Conservation (phyloP, 30 jellyfish, hydroid and myxozoan genomes). For the Sanderia malayensis region DNA sequence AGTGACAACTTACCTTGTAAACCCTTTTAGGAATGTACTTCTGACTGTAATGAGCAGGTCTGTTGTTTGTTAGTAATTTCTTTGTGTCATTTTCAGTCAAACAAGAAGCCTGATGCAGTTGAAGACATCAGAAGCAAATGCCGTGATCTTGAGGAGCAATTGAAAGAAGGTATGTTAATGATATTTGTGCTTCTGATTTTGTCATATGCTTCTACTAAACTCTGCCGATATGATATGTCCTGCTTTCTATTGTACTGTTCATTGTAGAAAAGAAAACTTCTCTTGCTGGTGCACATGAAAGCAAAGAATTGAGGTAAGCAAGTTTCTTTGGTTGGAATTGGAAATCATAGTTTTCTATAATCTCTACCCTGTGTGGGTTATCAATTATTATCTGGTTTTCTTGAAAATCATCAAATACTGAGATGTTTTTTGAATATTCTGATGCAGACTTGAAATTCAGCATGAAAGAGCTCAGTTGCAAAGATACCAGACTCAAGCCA, state of each 20-base stretch:
- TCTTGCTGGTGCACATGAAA: constrained; percentile 63
- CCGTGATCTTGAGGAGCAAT: constrained; percentile 58
- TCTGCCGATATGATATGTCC: background rate
- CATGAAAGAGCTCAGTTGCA: constrained; percentile 65
- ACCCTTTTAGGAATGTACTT: too few species aligned
- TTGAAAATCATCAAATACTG: too few species aligned
- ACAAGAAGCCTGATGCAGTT: constrained; percentile 78
- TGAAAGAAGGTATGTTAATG: constrained; percentile 62
- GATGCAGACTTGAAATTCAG: constrained; percentile 44
- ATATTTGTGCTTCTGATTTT: background rate
- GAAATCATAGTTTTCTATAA: too few species aligned
- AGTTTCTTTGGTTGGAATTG: too few species aligned
- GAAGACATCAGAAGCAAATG: constrained; percentile 67
- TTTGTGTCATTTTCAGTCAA: constrained; percentile 71
- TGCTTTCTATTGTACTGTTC: background rate
- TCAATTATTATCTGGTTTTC: too few species aligned
- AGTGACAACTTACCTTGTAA: too few species aligned
- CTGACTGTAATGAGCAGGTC: too few species aligned
- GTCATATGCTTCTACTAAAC: background rate
- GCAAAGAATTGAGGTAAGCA: constrained; percentile 66
- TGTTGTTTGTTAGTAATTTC: too few species aligned
- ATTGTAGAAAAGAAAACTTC: constrained; percentile 65
- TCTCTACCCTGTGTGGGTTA: too few species aligned
- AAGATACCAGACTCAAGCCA: constrained; percentile 54
- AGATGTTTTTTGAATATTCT: background rate